A percentile compares a stretch with the other conserved stretches of the same genome.
phyloP scores from a whole-genome alignment of 64 coral and sea anemone species.

The Hydrozoanthus tunicans region DNA sequence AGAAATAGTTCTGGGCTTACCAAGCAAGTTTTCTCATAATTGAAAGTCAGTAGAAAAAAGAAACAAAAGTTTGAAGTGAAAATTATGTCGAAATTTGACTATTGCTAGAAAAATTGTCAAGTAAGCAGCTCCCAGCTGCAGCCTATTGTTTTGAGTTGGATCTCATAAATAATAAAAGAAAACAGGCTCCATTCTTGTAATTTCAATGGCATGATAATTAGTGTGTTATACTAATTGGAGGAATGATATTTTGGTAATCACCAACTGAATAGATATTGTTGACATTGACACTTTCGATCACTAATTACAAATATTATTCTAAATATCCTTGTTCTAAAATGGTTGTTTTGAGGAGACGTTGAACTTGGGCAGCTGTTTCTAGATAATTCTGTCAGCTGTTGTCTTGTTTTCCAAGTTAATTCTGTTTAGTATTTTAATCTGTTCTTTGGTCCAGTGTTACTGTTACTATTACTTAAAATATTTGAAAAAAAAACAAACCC shows the following conservation, averaged over 20 bases:
- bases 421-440: background rate
- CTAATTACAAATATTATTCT: background rate
- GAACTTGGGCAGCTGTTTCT: background rate
- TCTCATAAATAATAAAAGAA: constrained; percentile 11
- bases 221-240: background rate
- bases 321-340: background rate
- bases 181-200: background rate
- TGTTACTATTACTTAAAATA: background rate
- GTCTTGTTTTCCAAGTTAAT: background rate
- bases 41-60: background rate
- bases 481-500: background rate
- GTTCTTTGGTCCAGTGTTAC: too few relatives aligned
- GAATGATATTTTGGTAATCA: background rate
- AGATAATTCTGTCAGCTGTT: background rate
- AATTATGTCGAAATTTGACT: background rate
- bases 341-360: background rate
- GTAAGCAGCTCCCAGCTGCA: background rate
- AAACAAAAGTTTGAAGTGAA: background rate
- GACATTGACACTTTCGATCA: too few relatives aligned
- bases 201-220: background rate
- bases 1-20: background rate
- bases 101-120: background rate
- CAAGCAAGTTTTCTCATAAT: background rate
- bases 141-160: background rate
- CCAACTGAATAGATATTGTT: background rate